These are phyloP conservation scores for Myotis daubentonii DNA, from an alignment of 2,797 vertebrate genomes.

Conservation along the genomic window DNA sequence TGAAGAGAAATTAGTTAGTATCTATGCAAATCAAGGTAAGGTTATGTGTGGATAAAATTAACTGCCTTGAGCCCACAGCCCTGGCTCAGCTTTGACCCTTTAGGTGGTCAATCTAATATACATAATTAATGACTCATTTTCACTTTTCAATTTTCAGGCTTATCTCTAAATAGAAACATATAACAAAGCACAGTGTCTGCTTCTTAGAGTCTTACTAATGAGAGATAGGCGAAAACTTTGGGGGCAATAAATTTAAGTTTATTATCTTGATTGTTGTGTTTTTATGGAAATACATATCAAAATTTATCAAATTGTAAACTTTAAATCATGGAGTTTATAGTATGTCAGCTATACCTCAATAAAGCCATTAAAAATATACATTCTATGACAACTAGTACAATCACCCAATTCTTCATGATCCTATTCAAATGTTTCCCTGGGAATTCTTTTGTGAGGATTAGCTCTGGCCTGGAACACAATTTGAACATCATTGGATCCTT, in stretches of 20 bases:
- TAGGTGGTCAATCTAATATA: conserved; percentile 40
- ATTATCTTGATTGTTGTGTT: background rate
- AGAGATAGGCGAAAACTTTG: background rate
- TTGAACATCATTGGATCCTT: background rate
- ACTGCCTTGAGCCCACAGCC: background rate
- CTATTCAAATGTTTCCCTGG: background rate
- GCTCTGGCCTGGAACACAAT: background rate
- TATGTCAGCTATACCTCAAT: background rate
- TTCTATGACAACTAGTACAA: background rate
- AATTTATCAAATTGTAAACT: background rate
- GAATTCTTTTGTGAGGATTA: background rate
- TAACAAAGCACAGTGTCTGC: background rate
- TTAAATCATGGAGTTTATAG: background rate
- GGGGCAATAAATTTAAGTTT: background rate
- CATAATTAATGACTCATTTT: conserved; percentile 57
- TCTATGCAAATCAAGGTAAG: conserved; percentile 59
- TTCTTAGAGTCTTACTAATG: background rate
- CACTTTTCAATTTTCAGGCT: conserved; percentile 52
- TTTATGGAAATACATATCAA: background rate
- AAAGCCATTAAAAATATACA: background rate
- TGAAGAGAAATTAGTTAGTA: conserved; percentile 55
- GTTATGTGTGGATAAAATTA: conserved; percentile 37
- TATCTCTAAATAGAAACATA: background rate
- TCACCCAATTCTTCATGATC: background rate
- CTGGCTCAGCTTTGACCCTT: background rate